phyloP scores from a whole-genome alignment of 2,113 vertebrate genomes.

The Ia io region DNA sequence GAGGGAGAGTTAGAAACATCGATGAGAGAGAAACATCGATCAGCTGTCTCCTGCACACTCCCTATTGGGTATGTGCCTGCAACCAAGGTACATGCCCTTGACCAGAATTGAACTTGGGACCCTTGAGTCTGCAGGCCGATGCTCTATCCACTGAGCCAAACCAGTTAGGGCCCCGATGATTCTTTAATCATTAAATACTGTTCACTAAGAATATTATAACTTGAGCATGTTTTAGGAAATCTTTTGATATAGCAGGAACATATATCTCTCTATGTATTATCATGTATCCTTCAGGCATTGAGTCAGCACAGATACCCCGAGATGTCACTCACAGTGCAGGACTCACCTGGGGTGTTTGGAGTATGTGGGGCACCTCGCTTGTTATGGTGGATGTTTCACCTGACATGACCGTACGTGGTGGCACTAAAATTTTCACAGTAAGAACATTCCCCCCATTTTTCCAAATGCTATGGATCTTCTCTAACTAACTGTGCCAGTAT shows the following conservation, averaged over 20 bases:
- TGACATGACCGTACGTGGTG: background rate
- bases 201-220: slow-evolving; percentile 65
- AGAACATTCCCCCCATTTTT: background rate
- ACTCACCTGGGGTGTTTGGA: background rate
- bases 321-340: background rate
- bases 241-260: slow-evolving; percentile 62
- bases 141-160: too few relatives aligned
- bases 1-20: too few relatives aligned
- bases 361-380: background rate
- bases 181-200: background rate
- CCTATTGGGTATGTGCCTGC: too few relatives aligned
- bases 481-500: background rate
- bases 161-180: too few relatives aligned
- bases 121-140: too few relatives aligned
- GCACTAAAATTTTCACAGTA: background rate
- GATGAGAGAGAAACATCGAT: too few relatives aligned
- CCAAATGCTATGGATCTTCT: background rate
- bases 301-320: background rate
- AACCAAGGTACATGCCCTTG: too few relatives aligned
- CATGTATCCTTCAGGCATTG: slow-evolving; percentile 18
- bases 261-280: background rate
- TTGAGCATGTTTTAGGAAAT: slow-evolving; percentile 49
- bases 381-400: background rate
- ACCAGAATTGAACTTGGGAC: too few relatives aligned
- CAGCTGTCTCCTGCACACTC: too few relatives aligned